Conservation (phyloP, 2,888 invertebrate genomes). For the Acrocyrtus sp. region DNA sequence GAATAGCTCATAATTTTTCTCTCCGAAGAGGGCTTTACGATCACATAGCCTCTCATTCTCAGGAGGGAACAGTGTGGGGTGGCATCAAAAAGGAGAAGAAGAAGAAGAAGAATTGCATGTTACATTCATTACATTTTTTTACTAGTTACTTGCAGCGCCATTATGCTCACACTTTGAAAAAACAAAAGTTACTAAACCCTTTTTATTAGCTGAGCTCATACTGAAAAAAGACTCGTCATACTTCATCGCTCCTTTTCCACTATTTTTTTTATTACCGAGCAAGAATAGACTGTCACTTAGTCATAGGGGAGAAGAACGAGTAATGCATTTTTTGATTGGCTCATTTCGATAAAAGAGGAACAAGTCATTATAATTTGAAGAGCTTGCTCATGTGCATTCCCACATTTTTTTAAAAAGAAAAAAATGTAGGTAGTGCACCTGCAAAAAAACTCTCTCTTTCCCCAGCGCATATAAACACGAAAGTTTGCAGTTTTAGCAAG, state of each 20-base stretch:
- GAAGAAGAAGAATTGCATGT: no score
- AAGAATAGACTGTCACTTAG: conserved; percentile 33
- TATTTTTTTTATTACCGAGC: neutral
- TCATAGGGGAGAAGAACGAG: conserved; percentile 23
- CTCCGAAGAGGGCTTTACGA: no score
- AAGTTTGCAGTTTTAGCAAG: no score
- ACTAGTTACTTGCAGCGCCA: neutral
- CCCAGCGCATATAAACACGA: no score
- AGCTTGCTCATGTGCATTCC: conserved; percentile 12
- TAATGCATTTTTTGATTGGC: conserved; percentile 33
- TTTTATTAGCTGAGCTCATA: no score
- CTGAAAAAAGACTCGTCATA: no score
- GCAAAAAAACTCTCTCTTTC: neutral
- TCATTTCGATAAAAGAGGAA: conserved; percentile 30
- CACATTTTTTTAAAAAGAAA: no score
- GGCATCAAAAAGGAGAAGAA: no score
- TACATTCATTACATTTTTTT: neutral
- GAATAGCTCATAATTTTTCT: neutral
- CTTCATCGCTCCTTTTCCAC: neutral
- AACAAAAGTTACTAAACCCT: no score
- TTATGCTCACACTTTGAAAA: neutral
- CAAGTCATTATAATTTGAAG: conserved; percentile 32
- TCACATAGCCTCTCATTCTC: no score
- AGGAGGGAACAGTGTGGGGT: no score
- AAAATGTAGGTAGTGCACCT: no score